Evolutionary conservation across 2,113 vertebrate species (phyloP).

Genomic region (Aplodontia rufa): DNA sequence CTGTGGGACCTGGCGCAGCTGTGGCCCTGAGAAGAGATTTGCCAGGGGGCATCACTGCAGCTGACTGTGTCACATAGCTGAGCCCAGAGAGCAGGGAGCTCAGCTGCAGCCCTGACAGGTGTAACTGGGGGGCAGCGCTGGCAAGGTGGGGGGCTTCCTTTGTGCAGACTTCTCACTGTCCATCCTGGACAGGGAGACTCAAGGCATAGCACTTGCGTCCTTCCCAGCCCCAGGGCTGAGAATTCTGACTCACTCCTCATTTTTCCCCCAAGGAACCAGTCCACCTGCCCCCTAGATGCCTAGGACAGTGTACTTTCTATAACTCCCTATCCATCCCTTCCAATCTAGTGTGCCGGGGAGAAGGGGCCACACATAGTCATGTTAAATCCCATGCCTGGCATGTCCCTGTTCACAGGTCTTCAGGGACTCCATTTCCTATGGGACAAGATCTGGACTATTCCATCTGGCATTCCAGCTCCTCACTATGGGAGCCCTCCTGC

Average conservation of each 20-base stretch:
- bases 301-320: not conserved
- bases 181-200: no score
- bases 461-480: not conserved
- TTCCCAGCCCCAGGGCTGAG: not conserved
- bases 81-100: not conserved
- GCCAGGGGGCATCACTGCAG: not conserved
- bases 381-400: no score
- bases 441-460: not conserved
- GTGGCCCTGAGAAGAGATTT: not conserved
- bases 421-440: not conserved
- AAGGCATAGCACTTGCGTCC: not conserved
- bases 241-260: not conserved
- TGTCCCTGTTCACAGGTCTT: not conserved
- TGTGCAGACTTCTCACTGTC: not conserved
- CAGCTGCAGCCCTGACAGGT: not conserved
- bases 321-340: not conserved
- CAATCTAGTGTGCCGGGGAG: not conserved
- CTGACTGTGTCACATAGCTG: not conserved
- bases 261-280: not conserved
- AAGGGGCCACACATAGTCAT: not conserved
- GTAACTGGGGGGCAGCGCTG: not conserved
- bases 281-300: not conserved
- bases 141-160: not conserved
- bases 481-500: not conserved
- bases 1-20: not conserved